phyloP scores from a whole-genome alignment of 2,888 invertebrate genomes.

The Luperina testacea region DNA sequence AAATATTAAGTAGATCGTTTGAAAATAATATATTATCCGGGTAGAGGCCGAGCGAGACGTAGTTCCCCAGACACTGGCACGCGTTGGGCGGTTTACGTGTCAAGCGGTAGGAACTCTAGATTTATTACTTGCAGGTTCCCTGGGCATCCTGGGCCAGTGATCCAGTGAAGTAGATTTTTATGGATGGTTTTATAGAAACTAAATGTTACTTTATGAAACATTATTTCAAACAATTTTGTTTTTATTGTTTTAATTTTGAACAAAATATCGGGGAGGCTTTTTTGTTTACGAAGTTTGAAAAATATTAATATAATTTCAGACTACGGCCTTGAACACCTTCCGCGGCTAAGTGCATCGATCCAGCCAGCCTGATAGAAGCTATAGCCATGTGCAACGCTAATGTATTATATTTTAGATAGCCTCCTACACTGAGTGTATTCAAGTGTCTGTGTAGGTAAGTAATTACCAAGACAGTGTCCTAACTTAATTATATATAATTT shows the following conservation, averaged over 20 bases:
- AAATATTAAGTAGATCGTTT: conserved; percentile 16
- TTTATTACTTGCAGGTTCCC: conserved; percentile 37
- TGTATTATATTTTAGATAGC: conserved; percentile 54
- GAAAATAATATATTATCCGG: conserved; percentile 28
- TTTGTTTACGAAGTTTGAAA: background rate
- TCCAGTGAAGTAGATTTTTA: conserved; percentile 1
- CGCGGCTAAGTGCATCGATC: conserved; percentile 39
- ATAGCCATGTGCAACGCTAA: conserved; percentile 47
- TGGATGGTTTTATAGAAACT: conserved; percentile 13
- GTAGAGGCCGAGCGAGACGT: conserved; percentile 20
- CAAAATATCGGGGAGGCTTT: background rate
- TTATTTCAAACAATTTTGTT: background rate
- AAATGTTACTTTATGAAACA: background rate
- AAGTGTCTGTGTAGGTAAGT: conserved; percentile 36
- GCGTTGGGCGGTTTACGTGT: conserved; percentile 29
- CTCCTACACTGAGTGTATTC: conserved; percentile 30
- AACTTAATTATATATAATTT: conserved; percentile 15
- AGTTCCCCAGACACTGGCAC: conserved; percentile 34
- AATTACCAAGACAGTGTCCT: conserved; percentile 11
- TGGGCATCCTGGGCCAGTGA: background rate
- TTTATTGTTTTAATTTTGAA: background rate
- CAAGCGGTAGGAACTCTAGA: conserved; percentile 37
- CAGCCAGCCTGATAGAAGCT: conserved; percentile 34
- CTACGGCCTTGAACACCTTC: conserved; percentile 19
- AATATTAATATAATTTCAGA: conserved; percentile 8